These are phyloP conservation scores for Chauna torquata DNA, from an alignment of 2,113 vertebrate genomes.

Conservation along the genomic window DNA sequence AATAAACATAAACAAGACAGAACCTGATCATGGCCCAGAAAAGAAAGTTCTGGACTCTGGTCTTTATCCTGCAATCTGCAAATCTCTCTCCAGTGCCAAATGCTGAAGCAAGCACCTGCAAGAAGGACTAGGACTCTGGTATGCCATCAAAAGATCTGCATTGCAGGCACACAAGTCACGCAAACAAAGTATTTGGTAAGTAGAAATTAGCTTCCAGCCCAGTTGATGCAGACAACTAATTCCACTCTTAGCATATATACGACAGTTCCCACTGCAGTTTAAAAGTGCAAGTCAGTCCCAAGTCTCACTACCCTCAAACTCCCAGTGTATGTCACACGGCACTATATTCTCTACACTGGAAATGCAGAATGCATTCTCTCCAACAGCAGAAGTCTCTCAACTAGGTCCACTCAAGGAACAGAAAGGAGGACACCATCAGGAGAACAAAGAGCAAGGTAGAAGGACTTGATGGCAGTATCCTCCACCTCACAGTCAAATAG, in stretches of 20 bases:
- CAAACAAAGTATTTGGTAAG: background rate
- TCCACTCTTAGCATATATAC: background rate
- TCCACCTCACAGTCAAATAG: background rate
- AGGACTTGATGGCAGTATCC: background rate
- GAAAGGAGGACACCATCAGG: background rate
- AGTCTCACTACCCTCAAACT: background rate
- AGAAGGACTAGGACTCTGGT: background rate
- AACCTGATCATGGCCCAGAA: background rate
- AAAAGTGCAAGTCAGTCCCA: background rate
- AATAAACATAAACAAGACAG: constrained; percentile 7
- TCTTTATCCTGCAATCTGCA: background rate
- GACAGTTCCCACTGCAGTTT: background rate
- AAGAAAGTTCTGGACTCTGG: background rate
- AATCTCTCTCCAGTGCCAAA: background rate
- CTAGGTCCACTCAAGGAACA: background rate
- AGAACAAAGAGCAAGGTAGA: background rate
- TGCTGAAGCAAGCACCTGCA: background rate
- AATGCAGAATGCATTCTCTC: background rate
- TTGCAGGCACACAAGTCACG: background rate
- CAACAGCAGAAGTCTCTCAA: background rate
- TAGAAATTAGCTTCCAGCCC: background rate
- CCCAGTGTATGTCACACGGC: background rate
- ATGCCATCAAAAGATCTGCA: background rate
- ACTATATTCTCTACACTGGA: background rate
- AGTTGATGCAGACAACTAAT: background rate